Base-by-base conservation (phyloP, 2,888 invertebrate species). In the Drosophila formosana region DNA sequence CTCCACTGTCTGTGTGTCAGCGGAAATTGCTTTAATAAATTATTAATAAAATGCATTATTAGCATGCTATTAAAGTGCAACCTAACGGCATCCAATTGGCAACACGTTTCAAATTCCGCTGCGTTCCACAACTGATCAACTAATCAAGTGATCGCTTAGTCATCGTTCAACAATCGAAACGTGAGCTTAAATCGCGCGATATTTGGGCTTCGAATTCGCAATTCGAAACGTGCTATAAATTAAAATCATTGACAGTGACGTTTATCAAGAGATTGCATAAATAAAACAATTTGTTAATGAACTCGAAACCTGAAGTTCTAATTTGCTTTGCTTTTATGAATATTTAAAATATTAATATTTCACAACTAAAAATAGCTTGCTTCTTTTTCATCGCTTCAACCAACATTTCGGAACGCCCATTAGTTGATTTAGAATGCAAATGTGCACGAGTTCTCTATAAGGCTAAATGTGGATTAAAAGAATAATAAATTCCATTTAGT, bases 11-110 rank as follows among this genome's bases (percentile, higher is more conserved):
- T 51, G 13, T 68, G 67, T 66, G 63, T 62, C 80, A 83, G 53
- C 87, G 89, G 83, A 88, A 87, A 83, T 88, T 83, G 89, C 68
- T 73, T 86, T 80, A 83, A 83, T 88, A 83, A 88, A 77, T 83
- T 62, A 83, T 86, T 86, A 76, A 86, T 88, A 82, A 82, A 79
- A 67, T 75, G 69, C 63, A 73, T 69, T 72, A 88, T 88, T 87
- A 77, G 78, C 80, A 80, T 80, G 69, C 66, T 6, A 67, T 49
- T 49, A 41, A 63, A 60, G n/a, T 52, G 45, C 63, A 39, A 37
- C 53, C 41, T 76, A 76, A 80, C 80, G 80, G 77, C 58, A 52
- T 23, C 30, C 34, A 47, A 49, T 56, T 60, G 45, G 55, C 55
- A 28, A 41, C 45, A 61, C n/a, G 52, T 66, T 66, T 62, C 39